phyloP scores from a whole-genome alignment of 1,140 invertebrate genomes.

The Drosophila micromelanica region DNA sequence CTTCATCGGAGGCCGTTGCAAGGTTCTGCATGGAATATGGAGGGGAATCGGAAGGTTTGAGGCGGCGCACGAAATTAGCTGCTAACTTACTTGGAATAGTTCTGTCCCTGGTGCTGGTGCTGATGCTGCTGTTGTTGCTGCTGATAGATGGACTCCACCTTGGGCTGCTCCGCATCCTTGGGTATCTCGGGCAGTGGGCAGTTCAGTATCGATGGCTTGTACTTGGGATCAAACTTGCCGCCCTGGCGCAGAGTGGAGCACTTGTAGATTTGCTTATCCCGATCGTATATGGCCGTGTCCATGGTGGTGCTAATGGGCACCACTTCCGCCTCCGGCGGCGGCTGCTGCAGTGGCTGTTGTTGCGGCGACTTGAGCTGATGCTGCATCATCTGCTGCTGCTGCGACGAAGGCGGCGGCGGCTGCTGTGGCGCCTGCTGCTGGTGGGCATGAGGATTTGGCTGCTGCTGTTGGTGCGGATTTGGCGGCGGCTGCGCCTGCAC shows the following conservation, averaged over 20 bases:
- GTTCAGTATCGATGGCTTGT: conserved; percentile 83
- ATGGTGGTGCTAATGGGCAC: conserved; percentile 69
- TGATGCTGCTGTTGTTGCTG: conserved; percentile 69
- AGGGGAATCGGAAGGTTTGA: conserved; percentile 8
- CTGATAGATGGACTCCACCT: conserved; percentile 78
- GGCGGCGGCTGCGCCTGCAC: conserved; percentile 57
- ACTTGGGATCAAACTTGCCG: conserved; percentile 83
- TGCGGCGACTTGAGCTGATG: conserved; percentile 60
- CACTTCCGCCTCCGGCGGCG: conserved; percentile 58
- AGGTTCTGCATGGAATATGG: conserved; percentile 54
- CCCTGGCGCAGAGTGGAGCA: conserved; percentile 83
- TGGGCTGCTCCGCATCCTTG: conserved; percentile 79
- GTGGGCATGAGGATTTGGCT: conserved; percentile 19
- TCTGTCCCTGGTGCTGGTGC: conserved; percentile 46
- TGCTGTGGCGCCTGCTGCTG: conserved; percentile 15
- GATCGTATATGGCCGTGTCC: conserved; percentile 78
- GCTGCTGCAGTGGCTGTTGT: conserved; percentile 43
- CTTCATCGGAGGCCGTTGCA: conserved; percentile 83
- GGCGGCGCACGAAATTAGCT: conserved; percentile 1
- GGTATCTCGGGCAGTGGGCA: conserved; percentile 84
- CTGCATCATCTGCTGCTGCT: conserved; percentile 66
- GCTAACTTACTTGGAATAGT: conserved; percentile 80
- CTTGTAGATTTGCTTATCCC: conserved; percentile 84
- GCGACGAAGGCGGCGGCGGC: conserved; percentile 59
- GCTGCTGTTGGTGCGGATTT: conserved; percentile 49